Conservation (phyloP, 2,797 vertebrate species). For the Enteromius radiatus region DNA sequence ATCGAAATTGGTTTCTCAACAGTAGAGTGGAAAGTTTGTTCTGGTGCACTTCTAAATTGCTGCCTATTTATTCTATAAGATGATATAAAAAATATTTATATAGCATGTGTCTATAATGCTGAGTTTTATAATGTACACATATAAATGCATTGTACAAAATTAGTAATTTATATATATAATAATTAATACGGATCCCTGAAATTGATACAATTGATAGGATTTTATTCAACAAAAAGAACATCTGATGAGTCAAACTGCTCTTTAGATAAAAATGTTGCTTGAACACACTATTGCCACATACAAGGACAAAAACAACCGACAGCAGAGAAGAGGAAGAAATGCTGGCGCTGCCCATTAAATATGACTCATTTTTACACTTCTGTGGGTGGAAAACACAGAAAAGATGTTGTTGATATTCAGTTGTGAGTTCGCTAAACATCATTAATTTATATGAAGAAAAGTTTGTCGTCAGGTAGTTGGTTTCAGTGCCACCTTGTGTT, state of each 20-base stretch:
- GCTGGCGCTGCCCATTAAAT: background rate
- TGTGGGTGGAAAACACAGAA: background rate
- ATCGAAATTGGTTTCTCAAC: background rate
- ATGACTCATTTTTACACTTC: background rate
- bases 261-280: background rate
- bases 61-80: too few species aligned
- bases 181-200: background rate
- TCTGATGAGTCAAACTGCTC: background rate
- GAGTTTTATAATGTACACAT: background rate
- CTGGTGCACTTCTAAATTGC: background rate
- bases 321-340: background rate
- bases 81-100: too few species aligned
- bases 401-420: background rate
- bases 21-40: background rate
- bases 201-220: too few species aligned
- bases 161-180: background rate
- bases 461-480: background rate
- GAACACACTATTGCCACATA: background rate
- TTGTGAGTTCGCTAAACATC: background rate
- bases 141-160: background rate
- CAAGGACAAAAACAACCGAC: slow-evolving; percentile 23
- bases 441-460: background rate
- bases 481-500: slow-evolving; percentile 6
- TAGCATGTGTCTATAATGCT: too few species aligned
- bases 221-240: background rate